A percentile compares a stretch with the other conserved stretches of the same genome.
Evolutionary conservation across 2,113 vertebrate species (phyloP).

Genomic region (Sinocyclocheilus maitianheensis): DNA sequence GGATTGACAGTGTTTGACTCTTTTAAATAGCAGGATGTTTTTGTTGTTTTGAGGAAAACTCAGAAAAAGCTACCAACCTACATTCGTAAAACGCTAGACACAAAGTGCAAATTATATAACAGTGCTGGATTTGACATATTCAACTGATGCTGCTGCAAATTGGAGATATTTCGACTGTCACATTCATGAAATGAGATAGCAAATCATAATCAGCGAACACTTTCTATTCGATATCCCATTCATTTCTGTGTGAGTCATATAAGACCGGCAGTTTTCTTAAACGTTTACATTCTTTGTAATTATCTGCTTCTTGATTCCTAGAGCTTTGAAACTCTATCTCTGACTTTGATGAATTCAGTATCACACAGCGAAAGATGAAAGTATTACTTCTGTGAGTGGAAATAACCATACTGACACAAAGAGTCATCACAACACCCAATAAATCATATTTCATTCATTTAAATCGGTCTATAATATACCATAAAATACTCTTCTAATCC

Average conservation of each 20-base stretch:
- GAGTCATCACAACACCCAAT: conserved; percentile 43
- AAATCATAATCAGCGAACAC: not conserved
- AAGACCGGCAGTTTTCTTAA: conserved; percentile 2
- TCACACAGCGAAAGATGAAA: not conserved
- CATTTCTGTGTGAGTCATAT: not conserved
- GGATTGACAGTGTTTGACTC: conserved; percentile 4
- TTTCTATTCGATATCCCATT: not conserved
- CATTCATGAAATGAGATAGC: conserved; percentile 27
- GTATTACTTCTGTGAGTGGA: conserved; percentile 29
- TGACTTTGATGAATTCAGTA: not conserved
- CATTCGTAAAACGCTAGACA: conserved; percentile 49
- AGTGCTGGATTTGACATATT: conserved; percentile 34
- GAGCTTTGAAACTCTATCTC: not conserved
- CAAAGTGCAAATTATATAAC: conserved; percentile 51
- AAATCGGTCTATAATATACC: conserved; percentile 41
- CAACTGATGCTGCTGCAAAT: conserved; percentile 2
- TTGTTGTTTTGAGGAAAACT: not conserved
- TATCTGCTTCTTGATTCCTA: not conserved
- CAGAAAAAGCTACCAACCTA: conserved; percentile 31
- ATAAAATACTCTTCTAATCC: conserved; percentile 53
- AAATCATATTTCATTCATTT: conserved; percentile 48
- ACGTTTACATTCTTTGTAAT: not conserved
- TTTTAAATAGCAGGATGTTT: conserved; percentile 22
- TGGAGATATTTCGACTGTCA: not conserved
- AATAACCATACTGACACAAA: conserved; percentile 39